phyloP scores from a whole-genome alignment of 2,797 vertebrate species.

The Aplochiton taeniatus region DNA sequence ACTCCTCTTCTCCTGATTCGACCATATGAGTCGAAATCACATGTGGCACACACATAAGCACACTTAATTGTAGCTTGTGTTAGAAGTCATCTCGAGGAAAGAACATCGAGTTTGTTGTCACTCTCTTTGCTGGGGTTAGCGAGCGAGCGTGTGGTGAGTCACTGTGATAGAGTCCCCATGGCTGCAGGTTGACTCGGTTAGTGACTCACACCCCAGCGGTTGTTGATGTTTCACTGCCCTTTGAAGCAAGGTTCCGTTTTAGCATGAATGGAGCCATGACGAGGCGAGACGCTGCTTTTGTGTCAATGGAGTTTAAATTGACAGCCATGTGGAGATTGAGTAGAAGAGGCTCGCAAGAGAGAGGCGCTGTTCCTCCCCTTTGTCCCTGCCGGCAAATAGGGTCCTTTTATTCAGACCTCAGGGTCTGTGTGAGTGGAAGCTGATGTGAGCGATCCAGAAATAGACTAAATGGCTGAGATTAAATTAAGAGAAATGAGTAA shows the following conservation, averaged over 20 bases:
- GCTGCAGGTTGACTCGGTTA: background rate
- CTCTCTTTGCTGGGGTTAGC: conserved; percentile 27
- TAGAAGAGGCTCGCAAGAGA: conserved; percentile 43
- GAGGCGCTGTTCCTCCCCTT: conserved; percentile 55
- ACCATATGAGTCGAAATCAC: background rate
- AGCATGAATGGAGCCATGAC: conserved; percentile 61
- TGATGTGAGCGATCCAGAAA: conserved; percentile 76
- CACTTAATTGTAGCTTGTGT: too few relatives aligned
- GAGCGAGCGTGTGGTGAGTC: too few relatives aligned
- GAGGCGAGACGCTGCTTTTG: conserved; percentile 63
- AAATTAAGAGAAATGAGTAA: conserved; percentile 39
- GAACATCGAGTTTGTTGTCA: too few relatives aligned
- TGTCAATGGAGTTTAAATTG: conserved; percentile 69
- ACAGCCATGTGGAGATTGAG: conserved; percentile 71
- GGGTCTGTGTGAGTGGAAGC: conserved; percentile 61
- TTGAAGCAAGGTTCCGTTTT: conserved; percentile 45
- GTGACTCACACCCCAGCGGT: conserved; percentile 34
- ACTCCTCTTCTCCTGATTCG: background rate
- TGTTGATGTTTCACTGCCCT: conserved; percentile 41
- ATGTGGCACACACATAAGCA: too few relatives aligned
- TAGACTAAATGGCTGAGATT: conserved; percentile 67
- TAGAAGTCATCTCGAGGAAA: too few relatives aligned
- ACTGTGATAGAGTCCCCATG: background rate
- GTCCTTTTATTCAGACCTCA: conserved; percentile 69
- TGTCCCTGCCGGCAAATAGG: conserved; percentile 68